phyloP scores from a whole-genome alignment of 1,140 invertebrate species.

The Sweltsa coloradensis region DNA sequence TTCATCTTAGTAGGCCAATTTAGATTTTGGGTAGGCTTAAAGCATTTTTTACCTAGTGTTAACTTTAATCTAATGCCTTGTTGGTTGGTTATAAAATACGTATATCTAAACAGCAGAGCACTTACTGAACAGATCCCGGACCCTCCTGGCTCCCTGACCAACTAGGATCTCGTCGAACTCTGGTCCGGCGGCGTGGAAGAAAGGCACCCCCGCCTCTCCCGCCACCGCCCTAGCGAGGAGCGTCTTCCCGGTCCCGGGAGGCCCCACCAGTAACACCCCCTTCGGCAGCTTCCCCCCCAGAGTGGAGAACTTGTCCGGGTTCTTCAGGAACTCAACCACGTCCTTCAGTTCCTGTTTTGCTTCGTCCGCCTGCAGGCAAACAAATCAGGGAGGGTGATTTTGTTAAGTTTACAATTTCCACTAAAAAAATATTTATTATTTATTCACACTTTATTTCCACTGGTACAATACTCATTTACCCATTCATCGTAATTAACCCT shows the following conservation, averaged over 20 bases:
- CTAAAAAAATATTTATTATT: too few relatives aligned
- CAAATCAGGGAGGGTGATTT: too few relatives aligned
- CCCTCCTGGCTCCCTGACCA: conserved; percentile 87
- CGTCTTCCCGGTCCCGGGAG: conserved; percentile 94
- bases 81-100: neutral
- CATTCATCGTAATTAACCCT: too few relatives aligned
- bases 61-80: too few relatives aligned
- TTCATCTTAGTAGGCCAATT: too few relatives aligned
- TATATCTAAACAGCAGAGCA: conserved; percentile 17
- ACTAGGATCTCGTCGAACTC: conserved; percentile 99
- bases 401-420: too few relatives aligned
- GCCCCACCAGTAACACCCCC: conserved; percentile 87
- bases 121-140: conserved; percentile 91
- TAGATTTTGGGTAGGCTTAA: too few relatives aligned
- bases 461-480: too few relatives aligned
- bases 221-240: conserved; percentile 91
- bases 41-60: too few relatives aligned
- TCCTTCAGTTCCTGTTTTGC: conserved; percentile 64
- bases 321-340: conserved; percentile 91
- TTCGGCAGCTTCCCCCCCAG: conserved; percentile 94
- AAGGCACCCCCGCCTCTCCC: conserved; percentile 95
- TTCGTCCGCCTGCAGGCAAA: conserved; percentile 46
- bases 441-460: too few relatives aligned
- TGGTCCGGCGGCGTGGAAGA: conserved; percentile 94
- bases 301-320: conserved; percentile 88